Conservation (phyloP, 1,140 invertebrate genomes). For the Brachionus koreanus region DNA sequence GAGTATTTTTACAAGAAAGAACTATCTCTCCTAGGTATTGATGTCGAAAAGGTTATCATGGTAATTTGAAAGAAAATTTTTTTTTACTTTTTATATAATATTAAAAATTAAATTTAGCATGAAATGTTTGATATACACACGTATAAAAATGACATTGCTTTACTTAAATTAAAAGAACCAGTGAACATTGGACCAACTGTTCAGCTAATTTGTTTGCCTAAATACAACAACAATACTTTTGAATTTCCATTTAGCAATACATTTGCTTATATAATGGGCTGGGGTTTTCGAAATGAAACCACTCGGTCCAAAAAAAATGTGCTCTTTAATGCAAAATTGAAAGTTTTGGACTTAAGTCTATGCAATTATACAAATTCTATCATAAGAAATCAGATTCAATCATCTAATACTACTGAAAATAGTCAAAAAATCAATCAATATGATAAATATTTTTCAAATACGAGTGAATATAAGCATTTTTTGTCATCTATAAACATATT, state of each 20-base stretch:
- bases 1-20: constrained; percentile 10
- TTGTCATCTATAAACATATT: not conserved
- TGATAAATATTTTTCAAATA: not conserved
- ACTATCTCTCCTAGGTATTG: not conserved
- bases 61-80: not conserved
- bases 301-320: too few species aligned
- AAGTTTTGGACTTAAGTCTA: not conserved
- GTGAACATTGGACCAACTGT: not conserved
- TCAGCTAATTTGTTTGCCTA: not conserved
- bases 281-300: not conserved
- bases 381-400: not conserved
- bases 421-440: not conserved
- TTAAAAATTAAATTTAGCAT: not conserved
- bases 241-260: not conserved
- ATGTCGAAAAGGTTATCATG: not conserved
- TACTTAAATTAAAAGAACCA: not conserved
- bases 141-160: constrained; percentile 12
- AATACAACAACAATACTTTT: not conserved
- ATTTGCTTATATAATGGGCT: not conserved
- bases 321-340: not conserved
- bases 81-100: not conserved
- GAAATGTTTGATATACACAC: not conserved
- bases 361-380: constrained; percentile 13
- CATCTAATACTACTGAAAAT: not conserved
- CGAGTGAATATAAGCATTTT: not conserved